Evolutionary conservation across 2,113 vertebrate species (phyloP).

Genomic region (Monopterus albus): DNA sequence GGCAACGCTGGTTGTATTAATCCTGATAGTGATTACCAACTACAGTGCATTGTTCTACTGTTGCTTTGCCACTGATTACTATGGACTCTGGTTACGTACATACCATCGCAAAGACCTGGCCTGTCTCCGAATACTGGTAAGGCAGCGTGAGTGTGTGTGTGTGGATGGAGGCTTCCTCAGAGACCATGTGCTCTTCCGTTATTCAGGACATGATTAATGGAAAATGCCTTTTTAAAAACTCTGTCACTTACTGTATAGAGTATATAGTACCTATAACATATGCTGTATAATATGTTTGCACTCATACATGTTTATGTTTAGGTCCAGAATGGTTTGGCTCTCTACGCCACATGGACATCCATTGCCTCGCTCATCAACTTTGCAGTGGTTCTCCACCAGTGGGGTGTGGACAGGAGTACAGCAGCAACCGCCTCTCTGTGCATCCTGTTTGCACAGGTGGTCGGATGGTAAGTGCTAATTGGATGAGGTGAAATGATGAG

Average conservation of each 20-base stretch:
- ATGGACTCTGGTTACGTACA: conserved; percentile 79
- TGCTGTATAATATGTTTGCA: too few species aligned
- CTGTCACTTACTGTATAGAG: too few species aligned
- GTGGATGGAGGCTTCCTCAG: too few species aligned
- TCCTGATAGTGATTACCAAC: conserved; percentile 75
- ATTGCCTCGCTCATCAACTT: conserved; percentile 87
- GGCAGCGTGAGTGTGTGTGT: background rate
- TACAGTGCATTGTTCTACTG: conserved; percentile 79
- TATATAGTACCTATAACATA: too few species aligned
- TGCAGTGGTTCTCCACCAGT: conserved; percentile 77
- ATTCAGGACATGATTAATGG: too few species aligned
- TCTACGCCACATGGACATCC: conserved; percentile 85
- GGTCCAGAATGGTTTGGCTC: conserved; percentile 87
- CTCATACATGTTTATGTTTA: conserved; percentile 35
- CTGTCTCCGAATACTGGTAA: conserved; percentile 84
- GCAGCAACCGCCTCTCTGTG: conserved; percentile 82
- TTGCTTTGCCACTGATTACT: conserved; percentile 76
- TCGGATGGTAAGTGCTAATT: conserved; percentile 78
- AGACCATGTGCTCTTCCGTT: too few species aligned
- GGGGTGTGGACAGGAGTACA: conserved; percentile 61
- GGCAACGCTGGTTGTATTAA: conserved; percentile 81
- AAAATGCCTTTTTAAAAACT: too few species aligned
- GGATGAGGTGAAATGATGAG: background rate
- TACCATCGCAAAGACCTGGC: conserved; percentile 81
- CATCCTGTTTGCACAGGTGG: conserved; percentile 79